phyloP scores from a whole-genome alignment of 2,888 invertebrate genomes.

The Agrotis segetum region DNA sequence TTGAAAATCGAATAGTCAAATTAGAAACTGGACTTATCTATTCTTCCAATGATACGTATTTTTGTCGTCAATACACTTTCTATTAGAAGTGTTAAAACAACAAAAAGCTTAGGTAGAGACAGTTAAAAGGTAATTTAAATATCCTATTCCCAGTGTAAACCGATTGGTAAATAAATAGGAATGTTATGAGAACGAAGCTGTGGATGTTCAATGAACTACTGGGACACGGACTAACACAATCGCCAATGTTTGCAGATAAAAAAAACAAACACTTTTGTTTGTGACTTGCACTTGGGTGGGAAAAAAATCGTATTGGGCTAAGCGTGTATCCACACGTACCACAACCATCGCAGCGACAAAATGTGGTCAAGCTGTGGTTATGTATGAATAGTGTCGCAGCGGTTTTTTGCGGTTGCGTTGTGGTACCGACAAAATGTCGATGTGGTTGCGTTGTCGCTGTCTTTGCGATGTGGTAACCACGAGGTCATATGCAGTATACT shows the following conservation, averaged over 20 bases:
- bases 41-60: constrained; percentile 1
- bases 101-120: constrained; percentile 15
- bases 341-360: too few species aligned
- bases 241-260: constrained; percentile 56
- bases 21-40: not conserved
- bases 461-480: too few species aligned
- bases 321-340: too few species aligned
- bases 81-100: constrained; percentile 11
- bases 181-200: constrained; percentile 71
- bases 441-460: too few species aligned
- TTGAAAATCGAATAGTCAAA: too few species aligned
- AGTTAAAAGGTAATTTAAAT: constrained; percentile 22
- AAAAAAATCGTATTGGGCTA: constrained; percentile 34
- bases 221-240: constrained; percentile 61
- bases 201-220: constrained; percentile 61
- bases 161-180: constrained; percentile 54
- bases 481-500: too few species aligned
- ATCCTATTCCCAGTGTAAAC: constrained; percentile 54
- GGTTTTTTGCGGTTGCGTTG: too few species aligned
- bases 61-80: not conserved
- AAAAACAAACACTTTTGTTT: constrained; percentile 68
- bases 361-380: too few species aligned
- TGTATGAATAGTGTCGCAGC: too few species aligned
- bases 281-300: constrained; percentile 50
- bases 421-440: too few species aligned